phyloP scores from a whole-genome alignment of 2,797 vertebrate genomes.

The Ataeniobius toweri region DNA sequence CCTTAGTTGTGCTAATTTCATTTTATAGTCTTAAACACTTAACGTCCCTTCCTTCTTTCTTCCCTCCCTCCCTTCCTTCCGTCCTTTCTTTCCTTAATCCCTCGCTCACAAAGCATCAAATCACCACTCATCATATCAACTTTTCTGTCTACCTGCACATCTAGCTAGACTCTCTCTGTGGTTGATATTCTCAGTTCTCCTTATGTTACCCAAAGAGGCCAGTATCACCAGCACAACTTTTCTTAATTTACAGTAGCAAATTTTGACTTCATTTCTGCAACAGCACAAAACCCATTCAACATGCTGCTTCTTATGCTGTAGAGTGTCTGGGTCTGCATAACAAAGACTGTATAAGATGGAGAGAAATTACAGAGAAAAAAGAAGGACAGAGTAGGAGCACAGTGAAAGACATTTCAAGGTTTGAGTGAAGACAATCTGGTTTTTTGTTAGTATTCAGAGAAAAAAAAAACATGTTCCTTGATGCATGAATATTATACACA shows the following conservation, averaged over 20 bases:
- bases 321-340: not conserved
- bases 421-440: constrained; percentile 48
- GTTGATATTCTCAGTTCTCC: not conserved
- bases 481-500: constrained; percentile 30
- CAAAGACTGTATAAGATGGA: not conserved
- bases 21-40: not conserved
- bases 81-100: constrained; percentile 21
- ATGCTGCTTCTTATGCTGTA: not conserved
- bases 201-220: not conserved
- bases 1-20: no score
- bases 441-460: constrained; percentile 45
- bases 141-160: not conserved
- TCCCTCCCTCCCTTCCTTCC: not conserved
- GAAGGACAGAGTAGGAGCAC: not conserved
- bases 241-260: not conserved
- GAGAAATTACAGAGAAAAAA: not conserved
- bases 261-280: not conserved
- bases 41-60: constrained; percentile 7
- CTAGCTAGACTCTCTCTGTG: not conserved
- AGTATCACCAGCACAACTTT: not conserved
- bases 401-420: constrained; percentile 61
- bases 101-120: no score
- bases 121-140: not conserved
- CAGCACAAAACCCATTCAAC: not conserved
- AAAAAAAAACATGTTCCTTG: constrained; percentile 31